These are phyloP conservation scores for Vanessa cardui DNA, from an alignment of 2,888 invertebrate species.

Conservation along the genomic window DNA sequence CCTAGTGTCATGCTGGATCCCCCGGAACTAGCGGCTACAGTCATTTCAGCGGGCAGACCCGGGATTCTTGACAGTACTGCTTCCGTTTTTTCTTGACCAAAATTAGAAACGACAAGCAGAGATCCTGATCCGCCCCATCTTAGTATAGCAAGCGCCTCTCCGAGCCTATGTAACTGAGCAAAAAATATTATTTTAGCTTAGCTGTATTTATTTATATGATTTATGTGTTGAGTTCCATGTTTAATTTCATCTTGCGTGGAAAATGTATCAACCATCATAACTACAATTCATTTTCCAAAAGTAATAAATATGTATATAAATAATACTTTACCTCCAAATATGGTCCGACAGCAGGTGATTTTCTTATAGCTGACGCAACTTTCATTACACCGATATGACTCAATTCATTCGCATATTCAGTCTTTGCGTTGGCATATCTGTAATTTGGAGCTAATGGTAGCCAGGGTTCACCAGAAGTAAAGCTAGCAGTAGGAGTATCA, in stretches of 20 bases:
- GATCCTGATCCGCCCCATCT: constrained; percentile 71
- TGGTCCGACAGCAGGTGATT: constrained; percentile 71
- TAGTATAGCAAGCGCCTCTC: constrained; percentile 64
- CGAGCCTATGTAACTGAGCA: constrained; percentile 82
- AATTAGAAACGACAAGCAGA: constrained; percentile 72
- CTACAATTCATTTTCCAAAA: neutral
- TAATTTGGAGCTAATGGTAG: constrained; percentile 86
- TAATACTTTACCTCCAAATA: constrained; percentile 61
- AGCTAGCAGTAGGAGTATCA: constrained; percentile 71
- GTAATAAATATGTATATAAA: neutral
- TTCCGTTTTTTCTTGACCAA: constrained; percentile 67
- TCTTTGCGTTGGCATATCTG: constrained; percentile 83
- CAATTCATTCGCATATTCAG: constrained; percentile 72
- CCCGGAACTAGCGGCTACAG: constrained; percentile 63
- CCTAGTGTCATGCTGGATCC: constrained; percentile 62
- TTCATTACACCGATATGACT: constrained; percentile 76
- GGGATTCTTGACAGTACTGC: constrained; percentile 73
- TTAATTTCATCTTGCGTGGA: too few species aligned
- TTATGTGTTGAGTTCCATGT: neutral
- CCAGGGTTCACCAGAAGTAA: constrained; percentile 85
- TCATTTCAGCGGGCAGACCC: constrained; percentile 68
- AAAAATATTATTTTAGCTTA: neutral
- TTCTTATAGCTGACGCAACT: constrained; percentile 68
- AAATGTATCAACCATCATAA: too few species aligned
- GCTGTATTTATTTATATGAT: neutral